phyloP scores from a whole-genome alignment of 2,113 vertebrate genomes.

The Nothocercus nigrocapillus region DNA sequence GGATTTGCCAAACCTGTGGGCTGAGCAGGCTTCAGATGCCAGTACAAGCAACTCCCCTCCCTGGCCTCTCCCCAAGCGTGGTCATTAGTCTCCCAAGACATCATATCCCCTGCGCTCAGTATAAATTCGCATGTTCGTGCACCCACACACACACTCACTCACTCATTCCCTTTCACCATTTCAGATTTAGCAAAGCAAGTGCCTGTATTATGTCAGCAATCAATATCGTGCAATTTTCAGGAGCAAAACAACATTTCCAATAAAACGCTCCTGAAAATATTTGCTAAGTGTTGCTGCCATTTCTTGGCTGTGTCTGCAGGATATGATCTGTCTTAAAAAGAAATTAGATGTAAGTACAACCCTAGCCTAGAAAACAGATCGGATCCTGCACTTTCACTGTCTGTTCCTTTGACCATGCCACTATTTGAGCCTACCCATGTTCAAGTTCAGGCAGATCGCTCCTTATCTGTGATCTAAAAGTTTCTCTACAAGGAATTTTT shows the following conservation, averaged over 20 bases:
- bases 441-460: neutral
- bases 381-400: neutral
- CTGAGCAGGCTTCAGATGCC: neutral
- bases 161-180: neutral
- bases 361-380: neutral
- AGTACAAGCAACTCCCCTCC: neutral
- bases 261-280: neutral
- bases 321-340: neutral
- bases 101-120: neutral
- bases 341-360: neutral
- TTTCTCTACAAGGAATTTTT: neutral
- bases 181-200: neutral
- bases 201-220: neutral
- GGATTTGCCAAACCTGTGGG: rapidly evolving
- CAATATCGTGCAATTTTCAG: neutral
- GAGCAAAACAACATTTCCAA: neutral
- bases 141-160: neutral
- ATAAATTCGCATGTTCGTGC: neutral
- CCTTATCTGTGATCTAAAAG: neutral
- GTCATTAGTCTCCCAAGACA: neutral
- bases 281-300: neutral
- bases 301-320: neutral
- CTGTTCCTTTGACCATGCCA: neutral
- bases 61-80: neutral
- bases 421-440: neutral